These are phyloP conservation scores for Torymus auratus DNA, from an alignment of 2,888 invertebrate species.

Conservation along the genomic window DNA sequence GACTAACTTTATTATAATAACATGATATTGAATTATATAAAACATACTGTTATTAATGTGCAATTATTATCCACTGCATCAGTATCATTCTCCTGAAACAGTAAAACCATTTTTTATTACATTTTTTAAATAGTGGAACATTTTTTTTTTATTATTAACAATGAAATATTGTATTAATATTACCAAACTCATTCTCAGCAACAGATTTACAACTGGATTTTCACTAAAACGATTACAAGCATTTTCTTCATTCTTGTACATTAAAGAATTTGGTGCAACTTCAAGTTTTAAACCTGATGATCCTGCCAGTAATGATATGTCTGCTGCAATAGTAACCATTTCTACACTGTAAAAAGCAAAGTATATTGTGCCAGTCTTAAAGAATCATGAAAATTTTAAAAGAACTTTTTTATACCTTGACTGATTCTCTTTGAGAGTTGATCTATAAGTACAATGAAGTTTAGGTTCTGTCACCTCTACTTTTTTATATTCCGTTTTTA, in stretches of 20 bases:
- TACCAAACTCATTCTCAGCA: constrained; percentile 44
- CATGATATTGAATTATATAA: background rate
- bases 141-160: too few species aligned
- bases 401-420: constrained; percentile 34
- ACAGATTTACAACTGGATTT: constrained; percentile 18
- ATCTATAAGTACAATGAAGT: constrained; percentile 45
- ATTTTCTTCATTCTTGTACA: constrained; percentile 36
- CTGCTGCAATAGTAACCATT: constrained; percentile 41
- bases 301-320: constrained; percentile 46
- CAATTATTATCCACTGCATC: constrained; percentile 40
- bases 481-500: constrained; percentile 53
- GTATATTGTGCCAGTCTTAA: background rate
- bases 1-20: background rate
- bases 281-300: constrained; percentile 43
- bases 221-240: constrained; percentile 43
- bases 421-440: constrained; percentile 19
- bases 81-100: constrained; percentile 39
- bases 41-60: constrained; percentile 45
- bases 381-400: too few species aligned
- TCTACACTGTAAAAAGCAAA: constrained; percentile 38
- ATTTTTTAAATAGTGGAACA: background rate
- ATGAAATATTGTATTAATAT: background rate
- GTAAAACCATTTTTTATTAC: constrained; percentile 6
- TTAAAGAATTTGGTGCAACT: constrained; percentile 37
- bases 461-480: constrained; percentile 49